These are phyloP conservation scores for Drosophila kanekoi DNA, from an alignment of 2,888 invertebrate species.

Conservation along the genomic window DNA sequence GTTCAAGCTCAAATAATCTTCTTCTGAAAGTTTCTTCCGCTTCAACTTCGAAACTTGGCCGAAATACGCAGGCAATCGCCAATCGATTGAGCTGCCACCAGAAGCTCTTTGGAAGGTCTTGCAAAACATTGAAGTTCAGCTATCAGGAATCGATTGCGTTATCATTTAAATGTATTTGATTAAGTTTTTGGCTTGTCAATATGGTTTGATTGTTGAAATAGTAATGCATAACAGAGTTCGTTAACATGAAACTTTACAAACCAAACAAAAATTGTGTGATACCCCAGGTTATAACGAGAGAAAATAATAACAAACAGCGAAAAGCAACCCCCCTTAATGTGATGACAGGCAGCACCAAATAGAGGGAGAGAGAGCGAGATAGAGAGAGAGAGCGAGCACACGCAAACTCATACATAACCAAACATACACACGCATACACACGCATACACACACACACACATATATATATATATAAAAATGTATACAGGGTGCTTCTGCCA, in stretches of 20 bases:
- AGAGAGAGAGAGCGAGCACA: slow-evolving; percentile 25
- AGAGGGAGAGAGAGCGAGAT: slow-evolving; percentile 1
- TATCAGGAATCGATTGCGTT: slow-evolving; percentile 13
- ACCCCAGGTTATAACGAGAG: slow-evolving; percentile 13
- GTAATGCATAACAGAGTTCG: slow-evolving; percentile 18
- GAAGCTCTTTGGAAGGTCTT: too few species aligned
- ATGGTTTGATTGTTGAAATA: slow-evolving; percentile 10
- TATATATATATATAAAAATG: slow-evolving; percentile 4
- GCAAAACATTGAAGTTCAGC: not conserved
- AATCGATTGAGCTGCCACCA: too few species aligned
- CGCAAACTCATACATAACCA: slow-evolving; percentile 47
- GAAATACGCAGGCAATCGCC: too few species aligned
- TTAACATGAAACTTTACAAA: slow-evolving; percentile 23
- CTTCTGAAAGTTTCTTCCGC: too few species aligned
- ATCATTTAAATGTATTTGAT: slow-evolving; percentile 3
- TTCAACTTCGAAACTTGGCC: too few species aligned
- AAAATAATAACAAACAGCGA: slow-evolving; percentile 1
- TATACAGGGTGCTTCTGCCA: slow-evolving; percentile 42
- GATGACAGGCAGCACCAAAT: slow-evolving; percentile 4
- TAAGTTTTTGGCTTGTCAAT: not conserved
- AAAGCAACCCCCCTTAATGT: not conserved
- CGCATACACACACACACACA: slow-evolving; percentile 4
- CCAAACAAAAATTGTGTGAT: slow-evolving; percentile 22
- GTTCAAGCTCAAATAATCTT: too few species aligned
- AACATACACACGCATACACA: not conserved